A percentile compares a stretch with the other conserved stretches of the same genome.
Conservation (phyloP, 1,140 invertebrate genomes). For the Leucophenga varia region DNA sequence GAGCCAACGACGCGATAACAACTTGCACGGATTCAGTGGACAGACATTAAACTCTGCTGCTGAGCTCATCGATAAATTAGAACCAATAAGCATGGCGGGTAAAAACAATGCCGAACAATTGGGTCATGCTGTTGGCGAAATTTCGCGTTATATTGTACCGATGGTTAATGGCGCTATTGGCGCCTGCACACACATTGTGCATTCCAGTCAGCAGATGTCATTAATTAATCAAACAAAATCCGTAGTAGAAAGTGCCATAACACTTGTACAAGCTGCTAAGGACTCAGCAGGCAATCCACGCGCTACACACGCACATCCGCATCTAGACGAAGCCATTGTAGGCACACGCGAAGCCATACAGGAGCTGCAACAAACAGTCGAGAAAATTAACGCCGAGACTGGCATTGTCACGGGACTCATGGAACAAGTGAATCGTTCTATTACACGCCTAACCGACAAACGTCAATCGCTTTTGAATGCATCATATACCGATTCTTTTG, state of each 20-base stretch:
- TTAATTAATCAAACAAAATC: conserved; percentile 93
- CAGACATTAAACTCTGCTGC: conserved; percentile 72
- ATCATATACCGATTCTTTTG: conserved; percentile 70
- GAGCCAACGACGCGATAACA: conserved; percentile 71
- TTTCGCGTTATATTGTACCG: conserved; percentile 78
- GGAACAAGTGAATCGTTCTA: conserved; percentile 85
- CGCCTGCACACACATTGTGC: conserved; percentile 85
- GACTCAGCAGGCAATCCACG: conserved; percentile 92
- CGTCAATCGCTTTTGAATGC: conserved; percentile 55
- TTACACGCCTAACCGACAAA: conserved; percentile 76
- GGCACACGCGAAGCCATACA: conserved; percentile 77
- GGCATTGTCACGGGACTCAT: conserved; percentile 85
- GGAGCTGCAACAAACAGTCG: conserved; percentile 79
- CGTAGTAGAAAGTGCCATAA: conserved; percentile 85
- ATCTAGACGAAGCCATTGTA: conserved; percentile 81
- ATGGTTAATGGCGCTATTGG: conserved; percentile 81
- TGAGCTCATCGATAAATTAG: conserved; percentile 78
- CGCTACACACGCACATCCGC: conserved; percentile 74
- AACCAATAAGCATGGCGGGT: conserved; percentile 78
- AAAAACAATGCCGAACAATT: conserved; percentile 91
- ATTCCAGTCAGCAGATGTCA: conserved; percentile 85
- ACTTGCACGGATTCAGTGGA: conserved; percentile 79
- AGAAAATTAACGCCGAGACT: conserved; percentile 82
- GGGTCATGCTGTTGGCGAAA: conserved; percentile 82
- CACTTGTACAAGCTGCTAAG: conserved; percentile 83